Conservation (phyloP, 2,888 invertebrate genomes). For the Ormia ochracea region DNA sequence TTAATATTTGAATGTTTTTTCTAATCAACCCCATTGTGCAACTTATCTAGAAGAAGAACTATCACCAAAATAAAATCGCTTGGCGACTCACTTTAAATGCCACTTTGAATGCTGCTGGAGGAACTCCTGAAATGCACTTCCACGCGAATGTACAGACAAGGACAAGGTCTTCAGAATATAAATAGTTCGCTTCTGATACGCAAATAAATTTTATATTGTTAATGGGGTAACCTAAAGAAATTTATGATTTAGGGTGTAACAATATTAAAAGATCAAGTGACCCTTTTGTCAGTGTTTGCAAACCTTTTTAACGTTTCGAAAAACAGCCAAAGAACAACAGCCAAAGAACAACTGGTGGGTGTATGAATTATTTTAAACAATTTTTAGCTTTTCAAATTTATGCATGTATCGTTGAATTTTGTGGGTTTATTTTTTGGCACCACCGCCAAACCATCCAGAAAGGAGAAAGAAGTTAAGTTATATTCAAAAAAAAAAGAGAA, state of each 20-base stretch:
- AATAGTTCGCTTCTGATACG: too few relatives aligned
- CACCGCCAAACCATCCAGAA: not conserved
- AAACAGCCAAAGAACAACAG: not conserved
- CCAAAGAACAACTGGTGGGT: conserved; percentile 46
- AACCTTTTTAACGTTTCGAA: not conserved
- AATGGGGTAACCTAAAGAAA: not conserved
- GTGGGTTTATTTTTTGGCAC: conserved; percentile 23
- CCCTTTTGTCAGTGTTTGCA: conserved; percentile 30
- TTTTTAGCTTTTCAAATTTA: conserved; percentile 7
- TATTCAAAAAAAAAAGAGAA: not conserved
- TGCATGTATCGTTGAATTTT: not conserved
- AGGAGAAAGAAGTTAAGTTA: not conserved
- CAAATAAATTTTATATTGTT: conserved; percentile 11
- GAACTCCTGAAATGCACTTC: too few relatives aligned
- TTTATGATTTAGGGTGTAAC: conserved; percentile 46
- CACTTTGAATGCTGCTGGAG: too few relatives aligned
- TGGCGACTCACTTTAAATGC: too few relatives aligned
- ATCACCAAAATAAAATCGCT: too few relatives aligned
- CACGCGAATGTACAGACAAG: too few relatives aligned
- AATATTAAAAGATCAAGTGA: conserved; percentile 38
- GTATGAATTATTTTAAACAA: conserved; percentile 49
- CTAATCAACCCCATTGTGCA: too few relatives aligned
- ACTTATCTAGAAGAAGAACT: too few relatives aligned
- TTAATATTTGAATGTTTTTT: too few relatives aligned
- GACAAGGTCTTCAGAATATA: too few relatives aligned